Evolutionary conservation across 2,113 vertebrate species (phyloP), one percentile per base, ranked within the genome.

Genomic region (Lasiurus borealis): DNA sequence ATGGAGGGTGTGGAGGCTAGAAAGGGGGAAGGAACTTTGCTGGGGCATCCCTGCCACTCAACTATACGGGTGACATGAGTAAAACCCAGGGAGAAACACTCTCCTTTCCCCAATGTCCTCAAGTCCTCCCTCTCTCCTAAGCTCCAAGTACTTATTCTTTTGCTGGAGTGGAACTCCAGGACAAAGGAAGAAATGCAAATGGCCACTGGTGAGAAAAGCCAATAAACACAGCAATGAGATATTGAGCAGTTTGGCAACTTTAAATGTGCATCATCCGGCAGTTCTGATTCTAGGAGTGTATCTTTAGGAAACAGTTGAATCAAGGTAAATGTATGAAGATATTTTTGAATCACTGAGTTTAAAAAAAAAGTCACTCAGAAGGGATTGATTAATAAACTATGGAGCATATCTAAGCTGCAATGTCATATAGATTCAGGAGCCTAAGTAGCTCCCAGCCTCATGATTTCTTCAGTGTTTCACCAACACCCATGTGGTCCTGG

Each of bases 331-430:
- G 18, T 69, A 40, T 69, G 16, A 69, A 36, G 13, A 40, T 90
- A 86, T 91, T 88, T 96, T 80, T 64, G 54, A 85, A 89, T 85
- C 54, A 48, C 52, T 86, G 18, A 77, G 92, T 80, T n/a, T 15
- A 86, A 69, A 7, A 73, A 7, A 73, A 36, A 85, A 89, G 34
- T 34, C 18, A 13, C 29, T 92, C 34, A 36, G 40, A 16, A 90
- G 52, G 14, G 21, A 36, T 19, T 93, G 62, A 21, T 36, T 44
- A 84, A 50, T 54, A 84, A 86, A 21, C 76, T 82, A 72, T 23
- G 19, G 54, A 36, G 59, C 14, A 36, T 46, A 50, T 83, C n/a
- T 48, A 69, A 36, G 18, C 19, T 85, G 44, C n/a, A 77, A 81
- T 57, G 21, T 62, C 57, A 66, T 64, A 40, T 27, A 82, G 36